Conservation (phyloP, 37 sponge, comb jelly and placozoan species). For the Aphrocallistes beatrix region DNA sequence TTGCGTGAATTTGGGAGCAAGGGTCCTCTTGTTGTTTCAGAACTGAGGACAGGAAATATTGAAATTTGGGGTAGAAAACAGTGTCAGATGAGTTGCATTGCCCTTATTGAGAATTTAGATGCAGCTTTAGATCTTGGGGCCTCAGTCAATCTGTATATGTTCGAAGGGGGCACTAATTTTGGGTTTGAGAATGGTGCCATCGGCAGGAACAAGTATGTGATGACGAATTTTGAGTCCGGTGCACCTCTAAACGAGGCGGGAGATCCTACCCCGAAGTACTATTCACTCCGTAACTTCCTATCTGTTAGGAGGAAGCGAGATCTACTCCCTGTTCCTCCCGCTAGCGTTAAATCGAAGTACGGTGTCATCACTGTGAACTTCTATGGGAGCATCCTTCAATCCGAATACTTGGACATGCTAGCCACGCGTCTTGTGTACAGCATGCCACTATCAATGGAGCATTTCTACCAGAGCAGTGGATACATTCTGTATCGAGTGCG, state of each 20-base stretch:
- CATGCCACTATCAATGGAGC: conserved; percentile 53
- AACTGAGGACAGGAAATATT: conserved; percentile 89
- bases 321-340: conserved; percentile 17
- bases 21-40: conserved; percentile 86
- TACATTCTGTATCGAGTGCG: conserved; percentile 53
- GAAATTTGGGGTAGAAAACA: conserved; percentile 82
- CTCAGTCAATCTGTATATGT: conserved; percentile 90
- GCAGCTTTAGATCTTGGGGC: conserved; percentile 45
- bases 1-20: conserved; percentile 40
- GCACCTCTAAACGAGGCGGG: conserved; percentile 87
- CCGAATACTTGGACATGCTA: neutral
- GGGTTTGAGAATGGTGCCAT: conserved; percentile 80
- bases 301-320: conserved; percentile 37
- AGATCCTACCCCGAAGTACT: conserved; percentile 69
- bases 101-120: conserved; percentile 43
- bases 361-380: conserved; percentile 41
- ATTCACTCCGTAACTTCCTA: conserved; percentile 38
- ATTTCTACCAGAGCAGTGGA: conserved; percentile 63
- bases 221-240: conserved; percentile 88
- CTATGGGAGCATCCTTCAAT: conserved; percentile 35
- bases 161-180: conserved; percentile 89
- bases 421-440: neutral
- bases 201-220: conserved; percentile 27
- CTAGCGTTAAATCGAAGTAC: conserved; percentile 38
- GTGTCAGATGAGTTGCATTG: neutral